phyloP scores from a whole-genome alignment of 2,797 vertebrate species.

The Pseudochaenichthys georgianus region DNA sequence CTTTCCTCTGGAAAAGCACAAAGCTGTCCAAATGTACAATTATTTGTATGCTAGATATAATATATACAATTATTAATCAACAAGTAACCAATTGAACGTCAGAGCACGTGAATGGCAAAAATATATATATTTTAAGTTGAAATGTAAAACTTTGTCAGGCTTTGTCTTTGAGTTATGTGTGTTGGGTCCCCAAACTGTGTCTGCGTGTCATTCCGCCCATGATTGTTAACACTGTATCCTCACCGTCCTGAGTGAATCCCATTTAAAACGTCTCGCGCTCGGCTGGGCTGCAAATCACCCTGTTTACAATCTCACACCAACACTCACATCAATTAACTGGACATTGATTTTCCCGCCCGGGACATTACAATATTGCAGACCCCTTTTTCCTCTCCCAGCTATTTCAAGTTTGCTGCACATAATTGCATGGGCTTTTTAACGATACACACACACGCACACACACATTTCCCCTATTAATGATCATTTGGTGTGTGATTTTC shows the following conservation, averaged over 20 bases:
- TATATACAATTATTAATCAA: neutral
- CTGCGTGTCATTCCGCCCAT: slow-evolving; percentile 73
- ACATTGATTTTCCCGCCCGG: slow-evolving; percentile 90
- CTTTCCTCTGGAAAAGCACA: neutral
- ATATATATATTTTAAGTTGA: neutral
- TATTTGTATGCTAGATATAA: neutral
- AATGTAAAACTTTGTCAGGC: slow-evolving; percentile 49
- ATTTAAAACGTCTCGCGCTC: slow-evolving; percentile 87
- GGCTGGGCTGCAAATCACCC: slow-evolving; percentile 91
- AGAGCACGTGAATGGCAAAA: too few species aligned
- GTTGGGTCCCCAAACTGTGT: slow-evolving; percentile 63
- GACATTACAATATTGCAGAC: slow-evolving; percentile 87
- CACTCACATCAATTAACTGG: slow-evolving; percentile 89
- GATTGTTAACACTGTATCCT: slow-evolving; percentile 76
- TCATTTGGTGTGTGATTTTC: slow-evolving; percentile 49
- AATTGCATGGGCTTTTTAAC: slow-evolving; percentile 59
- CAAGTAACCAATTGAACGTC: neutral
- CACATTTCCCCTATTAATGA: slow-evolving; percentile 53
- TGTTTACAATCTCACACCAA: slow-evolving; percentile 91
- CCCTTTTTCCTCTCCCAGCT: slow-evolving; percentile 62
- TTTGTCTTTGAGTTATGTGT: slow-evolving; percentile 55
- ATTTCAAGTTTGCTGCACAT: slow-evolving; percentile 70
- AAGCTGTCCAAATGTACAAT: neutral
- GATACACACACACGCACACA: slow-evolving; percentile 9
- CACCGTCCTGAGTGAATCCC: slow-evolving; percentile 82